phyloP scores from a whole-genome alignment of 2,113 vertebrate genomes.

The Hyla sarda region DNA sequence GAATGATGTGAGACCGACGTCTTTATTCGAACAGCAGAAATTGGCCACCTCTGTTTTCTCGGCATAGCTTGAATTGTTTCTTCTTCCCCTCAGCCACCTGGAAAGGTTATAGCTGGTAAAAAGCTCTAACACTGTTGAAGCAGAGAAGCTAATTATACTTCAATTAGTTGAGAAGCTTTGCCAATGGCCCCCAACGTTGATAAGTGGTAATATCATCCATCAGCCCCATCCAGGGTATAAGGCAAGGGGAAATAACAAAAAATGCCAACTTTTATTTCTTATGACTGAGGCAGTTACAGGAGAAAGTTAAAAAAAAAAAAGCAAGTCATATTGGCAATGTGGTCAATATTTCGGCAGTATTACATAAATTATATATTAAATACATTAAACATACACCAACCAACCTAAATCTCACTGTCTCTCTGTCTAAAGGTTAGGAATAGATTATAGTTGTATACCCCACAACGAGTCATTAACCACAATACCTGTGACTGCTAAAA shows the following conservation, averaged over 20 bases:
- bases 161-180: slow-evolving; percentile 39
- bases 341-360: neutral
- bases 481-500: too few species aligned
- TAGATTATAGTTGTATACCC: neutral
- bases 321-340: neutral
- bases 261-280: neutral
- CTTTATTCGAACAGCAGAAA: neutral
- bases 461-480: too few species aligned
- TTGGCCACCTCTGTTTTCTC: neutral
- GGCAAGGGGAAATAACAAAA: neutral
- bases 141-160: slow-evolving; percentile 26
- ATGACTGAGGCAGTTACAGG: neutral
- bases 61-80: neutral
- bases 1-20: neutral
- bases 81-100: neutral
- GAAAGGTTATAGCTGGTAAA: slow-evolving; percentile 26
- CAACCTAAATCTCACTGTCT: neutral
- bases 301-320: too few species aligned
- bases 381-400: neutral
- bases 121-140: neutral
- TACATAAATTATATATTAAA: neutral
- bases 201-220: slow-evolving; percentile 45
- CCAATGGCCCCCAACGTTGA: slow-evolving; percentile 33
- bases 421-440: neutral
- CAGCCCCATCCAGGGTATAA: neutral